Evolutionary conservation across 2,888 invertebrate species (phyloP).

Genomic region (Drosophila macrospina): DNA sequence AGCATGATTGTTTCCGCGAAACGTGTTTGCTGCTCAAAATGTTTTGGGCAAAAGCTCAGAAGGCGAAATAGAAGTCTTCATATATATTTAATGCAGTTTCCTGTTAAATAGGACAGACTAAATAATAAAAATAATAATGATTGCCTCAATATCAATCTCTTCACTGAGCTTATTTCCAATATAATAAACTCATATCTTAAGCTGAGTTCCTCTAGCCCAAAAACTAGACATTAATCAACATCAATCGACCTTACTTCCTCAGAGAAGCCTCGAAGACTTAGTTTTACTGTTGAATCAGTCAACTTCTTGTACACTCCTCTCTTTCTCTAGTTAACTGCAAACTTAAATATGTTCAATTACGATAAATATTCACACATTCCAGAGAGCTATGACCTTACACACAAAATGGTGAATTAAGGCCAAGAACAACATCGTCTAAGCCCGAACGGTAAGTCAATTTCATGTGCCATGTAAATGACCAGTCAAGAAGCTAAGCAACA

Average conservation of each 20-base stretch:
- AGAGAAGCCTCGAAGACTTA: no score
- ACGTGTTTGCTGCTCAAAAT: conserved; percentile 65
- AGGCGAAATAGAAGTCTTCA: no score
- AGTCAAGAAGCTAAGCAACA: conserved; percentile 27
- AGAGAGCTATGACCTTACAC: conserved; percentile 24
- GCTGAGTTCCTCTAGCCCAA: no score
- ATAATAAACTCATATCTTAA: no score
- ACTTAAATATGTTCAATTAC: conserved; percentile 19
- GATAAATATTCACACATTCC: conserved; percentile 18
- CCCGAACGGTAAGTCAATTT: conserved; percentile 57
- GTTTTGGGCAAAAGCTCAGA: conserved; percentile 29
- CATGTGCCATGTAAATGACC: conserved; percentile 52
- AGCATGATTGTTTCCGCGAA: conserved; percentile 77
- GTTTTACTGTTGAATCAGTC: neutral
- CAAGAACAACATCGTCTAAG: conserved; percentile 2
- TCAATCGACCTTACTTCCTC: no score
- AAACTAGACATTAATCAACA: no score
- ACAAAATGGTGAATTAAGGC: conserved; percentile 18
- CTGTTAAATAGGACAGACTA: no score
- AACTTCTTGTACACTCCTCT: no score
- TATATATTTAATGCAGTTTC: no score
- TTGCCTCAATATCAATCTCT: no score
- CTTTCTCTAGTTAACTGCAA: neutral
- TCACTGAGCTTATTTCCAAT: no score
- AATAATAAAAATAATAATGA: no score